Evolutionary conservation across 2,888 invertebrate species (phyloP), one percentile per base, ranked within the genome.

Genomic region (Trachelus troglodyta): DNA sequence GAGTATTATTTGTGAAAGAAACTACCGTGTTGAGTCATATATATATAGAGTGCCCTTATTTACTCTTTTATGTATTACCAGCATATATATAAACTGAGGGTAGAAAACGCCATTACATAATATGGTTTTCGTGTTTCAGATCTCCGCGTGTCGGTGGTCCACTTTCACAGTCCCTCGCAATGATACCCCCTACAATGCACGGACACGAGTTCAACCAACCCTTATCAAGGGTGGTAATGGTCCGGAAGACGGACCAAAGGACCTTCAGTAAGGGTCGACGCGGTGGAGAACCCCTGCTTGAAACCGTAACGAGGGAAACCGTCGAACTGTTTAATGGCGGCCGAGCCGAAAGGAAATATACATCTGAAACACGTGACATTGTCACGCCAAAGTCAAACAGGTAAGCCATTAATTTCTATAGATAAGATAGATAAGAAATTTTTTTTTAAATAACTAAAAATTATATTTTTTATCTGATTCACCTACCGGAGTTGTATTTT

Each of bases 241-340:
- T 94, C 76, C 92, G 95, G 83, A 94, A 94, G 92, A 94, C 94
- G 83, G 95, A 95, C 88, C 94, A 94, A 89, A 92, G 94, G 87
- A 94, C 94, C 9, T 94, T 94, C 86, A 94, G 94, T 81, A 94
- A 94, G 81, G 91, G 93, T 30, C 92, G 93, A 86, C 93, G 93
- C 83, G 94, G 94, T 79, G 94, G 94, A 91, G 94, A 94, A 84
- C 94, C 94, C 73, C 93, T 94, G 87, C 92, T 94, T 81, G 94
- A 94, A 89, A 94, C 94, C 76, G 93, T 95, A 78, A 94, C 94
- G 35, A 92, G 94, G 83, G 94, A 94, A 90, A 95, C 94, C 76
- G 94, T 94, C 77, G 94, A 94, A 91, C 94, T 94, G 37, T 94
- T 94, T 88, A 92, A 93, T 83, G 94, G 94, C 56, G 94, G 94